Conservation (phyloP, 1,140 invertebrate genomes). For the Drosophila erecta region DNA sequence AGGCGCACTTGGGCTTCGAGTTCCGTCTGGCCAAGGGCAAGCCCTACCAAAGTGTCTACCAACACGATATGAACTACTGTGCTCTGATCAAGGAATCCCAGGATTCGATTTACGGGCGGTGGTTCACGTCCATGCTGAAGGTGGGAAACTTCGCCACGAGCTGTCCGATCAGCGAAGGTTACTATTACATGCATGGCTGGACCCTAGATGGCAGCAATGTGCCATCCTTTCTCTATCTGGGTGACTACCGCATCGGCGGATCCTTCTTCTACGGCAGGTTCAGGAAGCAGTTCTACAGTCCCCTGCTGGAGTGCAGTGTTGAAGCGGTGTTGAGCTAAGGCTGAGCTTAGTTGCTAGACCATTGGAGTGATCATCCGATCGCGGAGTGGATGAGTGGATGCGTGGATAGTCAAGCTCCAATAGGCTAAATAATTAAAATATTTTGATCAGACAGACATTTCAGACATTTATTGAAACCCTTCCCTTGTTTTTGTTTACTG, state of each 20-base stretch:
- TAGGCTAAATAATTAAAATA: conserved; percentile 39
- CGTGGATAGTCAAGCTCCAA: conserved; percentile 5
- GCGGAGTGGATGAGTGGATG: background rate
- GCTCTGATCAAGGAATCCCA: conserved; percentile 49
- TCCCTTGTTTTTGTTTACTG: background rate
- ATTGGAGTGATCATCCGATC: background rate
- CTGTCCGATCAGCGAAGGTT: conserved; percentile 59
- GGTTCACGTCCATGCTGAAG: conserved; percentile 54
- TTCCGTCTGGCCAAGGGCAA: conserved; percentile 59
- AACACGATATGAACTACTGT: conserved; percentile 72
- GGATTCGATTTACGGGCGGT: conserved; percentile 62
- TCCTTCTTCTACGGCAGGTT: conserved; percentile 56
- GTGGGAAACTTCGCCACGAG: conserved; percentile 65
- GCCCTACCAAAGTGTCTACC: conserved; percentile 63
- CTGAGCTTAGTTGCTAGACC: background rate
- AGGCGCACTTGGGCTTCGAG: conserved; percentile 61
- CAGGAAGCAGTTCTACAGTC: conserved; percentile 26
- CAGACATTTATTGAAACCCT: conserved; percentile 1
- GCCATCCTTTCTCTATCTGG: conserved; percentile 67
- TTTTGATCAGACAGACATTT: background rate
- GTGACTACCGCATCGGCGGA: conserved; percentile 64
- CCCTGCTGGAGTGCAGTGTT: conserved; percentile 48
- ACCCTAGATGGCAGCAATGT: conserved; percentile 44
- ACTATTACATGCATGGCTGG: conserved; percentile 67
- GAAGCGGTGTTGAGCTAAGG: conserved; percentile 41